Conservation (phyloP, 53 echinoderm and acorn worm genomes). For the Crossaster papposus region DNA sequence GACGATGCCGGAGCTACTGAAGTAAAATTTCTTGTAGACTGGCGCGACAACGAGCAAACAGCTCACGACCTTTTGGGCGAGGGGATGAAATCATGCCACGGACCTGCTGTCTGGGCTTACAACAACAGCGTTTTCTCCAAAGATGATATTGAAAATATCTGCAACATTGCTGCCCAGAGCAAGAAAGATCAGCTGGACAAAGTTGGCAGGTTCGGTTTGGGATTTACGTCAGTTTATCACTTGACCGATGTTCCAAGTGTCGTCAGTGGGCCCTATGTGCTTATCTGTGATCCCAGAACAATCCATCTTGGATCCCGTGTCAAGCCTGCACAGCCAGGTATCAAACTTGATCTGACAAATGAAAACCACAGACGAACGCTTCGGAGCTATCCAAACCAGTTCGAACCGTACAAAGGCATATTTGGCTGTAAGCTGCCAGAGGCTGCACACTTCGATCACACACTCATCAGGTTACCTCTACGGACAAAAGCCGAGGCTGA, state of each 20-base stretch:
- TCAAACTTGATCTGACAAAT: conserved; percentile 73
- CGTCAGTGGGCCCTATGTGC: conserved; percentile 75
- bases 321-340: conserved; percentile 66
- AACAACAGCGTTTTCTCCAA: conserved; percentile 80
- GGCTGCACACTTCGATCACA: conserved; percentile 57
- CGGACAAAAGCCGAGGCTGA: conserved; percentile 58
- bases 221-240: conserved; percentile 95
- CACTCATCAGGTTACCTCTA: conserved; percentile 86
- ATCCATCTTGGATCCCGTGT: conserved; percentile 71
- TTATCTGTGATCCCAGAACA: conserved; percentile 85
- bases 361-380: conserved; percentile 46
- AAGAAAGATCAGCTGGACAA: conserved; percentile 76
- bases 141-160: conserved; percentile 82
- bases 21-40: conserved; percentile 87
- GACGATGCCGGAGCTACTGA: conserved; percentile 97
- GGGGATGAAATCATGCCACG: conserved; percentile 82
- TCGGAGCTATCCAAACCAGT: conserved; percentile 80
- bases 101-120: conserved; percentile 91
- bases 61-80: conserved; percentile 59
- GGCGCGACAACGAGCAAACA: conserved; percentile 66
- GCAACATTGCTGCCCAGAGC: conserved; percentile 78
- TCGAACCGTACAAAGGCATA: conserved; percentile 81
- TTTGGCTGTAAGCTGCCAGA: conserved; percentile 70
- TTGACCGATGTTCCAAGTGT: conserved; percentile 94
- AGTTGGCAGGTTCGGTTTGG: conserved; percentile 90